Evolutionary conservation across 2,113 vertebrate genomes (phyloP).

Genomic region (Indri indri): DNA sequence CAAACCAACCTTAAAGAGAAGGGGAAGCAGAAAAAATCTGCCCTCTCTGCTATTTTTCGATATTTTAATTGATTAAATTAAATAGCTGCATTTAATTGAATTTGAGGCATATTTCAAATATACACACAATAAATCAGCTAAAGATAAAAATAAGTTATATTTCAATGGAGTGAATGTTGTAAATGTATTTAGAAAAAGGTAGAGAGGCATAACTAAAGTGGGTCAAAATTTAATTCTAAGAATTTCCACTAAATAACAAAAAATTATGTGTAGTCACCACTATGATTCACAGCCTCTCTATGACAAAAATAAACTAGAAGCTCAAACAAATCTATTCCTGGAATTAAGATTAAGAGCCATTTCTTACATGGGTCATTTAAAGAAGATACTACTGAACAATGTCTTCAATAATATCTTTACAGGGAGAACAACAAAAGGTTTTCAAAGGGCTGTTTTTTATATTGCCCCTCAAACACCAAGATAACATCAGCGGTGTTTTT

Average conservation of each 20-base stretch:
- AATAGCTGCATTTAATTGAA: not conserved
- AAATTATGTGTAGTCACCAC: not conserved
- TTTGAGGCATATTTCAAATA: constrained; percentile 1
- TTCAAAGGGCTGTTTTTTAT: not conserved
- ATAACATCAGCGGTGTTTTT: not conserved
- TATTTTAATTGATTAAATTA: not conserved
- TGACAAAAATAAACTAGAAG: not conserved
- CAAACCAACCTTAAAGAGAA: not conserved
- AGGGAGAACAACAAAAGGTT: not conserved
- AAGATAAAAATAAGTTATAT: not conserved
- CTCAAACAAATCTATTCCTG: not conserved
- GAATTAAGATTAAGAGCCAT: not conserved
- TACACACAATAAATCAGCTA: not conserved
- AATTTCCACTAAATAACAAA: not conserved
- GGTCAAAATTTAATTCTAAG: not conserved
- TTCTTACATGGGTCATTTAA: not conserved
- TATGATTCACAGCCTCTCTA: not conserved
- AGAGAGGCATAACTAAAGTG: not conserved
- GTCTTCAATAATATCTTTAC: not conserved
- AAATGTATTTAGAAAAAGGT: not conserved
- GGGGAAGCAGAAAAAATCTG: not conserved
- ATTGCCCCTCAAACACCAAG: not conserved
- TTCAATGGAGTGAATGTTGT: not conserved
- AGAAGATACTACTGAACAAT: not conserved
- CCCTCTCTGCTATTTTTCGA: not conserved